These are phyloP conservation scores for Pomacea maculata DNA, from an alignment of 1,140 invertebrate species.

Conservation along the genomic window DNA sequence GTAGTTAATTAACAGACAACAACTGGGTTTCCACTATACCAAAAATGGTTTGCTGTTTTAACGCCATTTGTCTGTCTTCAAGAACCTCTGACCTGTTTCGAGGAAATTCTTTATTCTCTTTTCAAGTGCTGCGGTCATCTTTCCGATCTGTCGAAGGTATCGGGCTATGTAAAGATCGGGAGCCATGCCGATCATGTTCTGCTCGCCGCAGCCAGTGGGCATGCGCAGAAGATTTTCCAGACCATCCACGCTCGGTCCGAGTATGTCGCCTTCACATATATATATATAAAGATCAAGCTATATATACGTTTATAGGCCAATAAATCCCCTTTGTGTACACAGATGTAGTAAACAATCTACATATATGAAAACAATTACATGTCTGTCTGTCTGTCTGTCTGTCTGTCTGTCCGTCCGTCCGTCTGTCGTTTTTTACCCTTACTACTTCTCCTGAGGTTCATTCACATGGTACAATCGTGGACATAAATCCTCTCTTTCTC, in stretches of 20 bases:
- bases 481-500: too few relatives aligned
- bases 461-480: too few relatives aligned
- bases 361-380: not conserved
- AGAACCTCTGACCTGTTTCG: not conserved
- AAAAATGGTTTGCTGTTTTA: not conserved
- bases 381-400: not conserved
- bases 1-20: not conserved
- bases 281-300: not conserved
- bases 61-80: not conserved
- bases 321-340: not conserved
- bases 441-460: too few relatives aligned
- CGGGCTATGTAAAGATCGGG: conserved; percentile 87
- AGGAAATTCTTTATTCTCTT: not conserved
- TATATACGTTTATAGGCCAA: not conserved
- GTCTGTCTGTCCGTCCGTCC: not conserved
- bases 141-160: conserved; percentile 79
- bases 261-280: conserved; percentile 36
- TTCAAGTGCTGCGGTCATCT: conserved; percentile 68
- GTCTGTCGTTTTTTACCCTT: too few relatives aligned
- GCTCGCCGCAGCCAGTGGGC: conserved; percentile 83
- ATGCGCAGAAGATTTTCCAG: conserved; percentile 38
- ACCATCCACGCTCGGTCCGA: conserved; percentile 40
- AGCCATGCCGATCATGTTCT: conserved; percentile 93
- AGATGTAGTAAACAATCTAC: not conserved
- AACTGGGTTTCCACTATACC: not conserved